Evolutionary conservation across 2,888 invertebrate species (phyloP), one percentile per base, ranked within the genome.

Genomic region (Cerastis rubricosa): DNA sequence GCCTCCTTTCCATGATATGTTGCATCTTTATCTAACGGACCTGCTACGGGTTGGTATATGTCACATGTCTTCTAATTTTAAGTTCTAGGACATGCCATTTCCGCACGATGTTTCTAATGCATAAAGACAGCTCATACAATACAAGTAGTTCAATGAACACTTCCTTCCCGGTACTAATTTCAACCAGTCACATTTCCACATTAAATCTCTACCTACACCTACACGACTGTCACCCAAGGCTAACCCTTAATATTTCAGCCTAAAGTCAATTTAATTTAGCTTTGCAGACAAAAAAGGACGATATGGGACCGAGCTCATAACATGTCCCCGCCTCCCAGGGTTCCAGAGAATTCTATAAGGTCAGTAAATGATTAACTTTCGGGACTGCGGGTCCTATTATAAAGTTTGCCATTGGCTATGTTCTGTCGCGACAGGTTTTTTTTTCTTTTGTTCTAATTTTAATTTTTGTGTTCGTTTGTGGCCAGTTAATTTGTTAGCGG

Each of bases 241-340:
- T 82, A 85, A 84, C 84, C 87, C 82, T 84, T 85, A 85, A 87
- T 89, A 87, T 90, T 89, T 86, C 90, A 87, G 87, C 90, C 89
- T 86, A 83, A 89, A 93, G 92, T 93, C 94, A 93, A 93, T 95
- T 95, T 94, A 95, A 95, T 95, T 95, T 94, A 90, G 93, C 90
- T 92, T 87, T 92, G 85, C 95, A 95, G 95, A 95, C 95, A 91
- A 92, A 94, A 95, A 94, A 95, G 92, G 93, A 91, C 74, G 82
- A 84, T 74, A 67, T 77, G 83, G 86, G 87, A 84, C 91, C 87
- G 92, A 92, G 87, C 93, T 93, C 93, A 94, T 94, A 92, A 93
- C 91, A 84, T 94, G 94, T 94, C 94, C 90, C 94, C 95, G 95
- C 95, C 95, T 94, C 91, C 93, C 85, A 88, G 83, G 88, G 87